A percentile compares a stretch with the other conserved stretches of the same genome.
These are phyloP conservation scores for Epistrophe grossulariae DNA, from an alignment of 2,888 invertebrate genomes.

Conservation along the genomic window DNA sequence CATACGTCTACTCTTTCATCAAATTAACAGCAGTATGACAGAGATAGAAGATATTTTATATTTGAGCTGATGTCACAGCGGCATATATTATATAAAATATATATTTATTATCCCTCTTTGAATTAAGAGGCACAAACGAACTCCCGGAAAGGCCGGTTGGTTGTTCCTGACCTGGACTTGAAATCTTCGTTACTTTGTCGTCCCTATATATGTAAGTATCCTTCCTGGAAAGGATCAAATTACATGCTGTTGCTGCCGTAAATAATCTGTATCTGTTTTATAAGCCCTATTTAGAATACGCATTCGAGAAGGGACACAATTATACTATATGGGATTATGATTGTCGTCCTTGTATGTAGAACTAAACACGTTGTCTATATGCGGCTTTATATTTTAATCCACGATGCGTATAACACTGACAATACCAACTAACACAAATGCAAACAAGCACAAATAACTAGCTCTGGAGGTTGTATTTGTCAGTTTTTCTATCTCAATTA, in stretches of 20 bases:
- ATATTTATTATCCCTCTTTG: constrained; percentile 64
- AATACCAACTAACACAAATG: constrained; percentile 5
- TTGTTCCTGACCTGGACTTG: constrained; percentile 56
- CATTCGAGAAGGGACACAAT: constrained; percentile 72
- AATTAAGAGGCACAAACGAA: constrained; percentile 76
- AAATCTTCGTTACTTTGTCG: constrained; percentile 29
- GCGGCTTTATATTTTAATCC: constrained; percentile 59
- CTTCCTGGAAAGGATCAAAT: constrained; percentile 74
- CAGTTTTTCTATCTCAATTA: constrained; percentile 57
- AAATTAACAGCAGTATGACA: constrained; percentile 11
- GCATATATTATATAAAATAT: constrained; percentile 48
- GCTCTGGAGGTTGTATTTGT: constrained; percentile 45
- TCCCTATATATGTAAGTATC: constrained; percentile 26
- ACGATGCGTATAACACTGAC: background rate
- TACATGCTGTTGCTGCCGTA: constrained; percentile 74
- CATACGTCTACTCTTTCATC: constrained; percentile 23
- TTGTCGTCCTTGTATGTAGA: constrained; percentile 66
- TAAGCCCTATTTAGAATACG: constrained; percentile 71
- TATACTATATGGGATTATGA: constrained; percentile 73
- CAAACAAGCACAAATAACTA: constrained; percentile 49
- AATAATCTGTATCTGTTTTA: constrained; percentile 73
- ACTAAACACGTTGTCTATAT: constrained; percentile 41
- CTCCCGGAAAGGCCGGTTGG: constrained; percentile 71
- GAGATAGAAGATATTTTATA: constrained; percentile 18
- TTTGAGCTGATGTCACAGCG: constrained; percentile 43